Evolutionary conservation across 92 coral and sea anemone species (phyloP).

Genomic region (Parazoanthus darwini): DNA sequence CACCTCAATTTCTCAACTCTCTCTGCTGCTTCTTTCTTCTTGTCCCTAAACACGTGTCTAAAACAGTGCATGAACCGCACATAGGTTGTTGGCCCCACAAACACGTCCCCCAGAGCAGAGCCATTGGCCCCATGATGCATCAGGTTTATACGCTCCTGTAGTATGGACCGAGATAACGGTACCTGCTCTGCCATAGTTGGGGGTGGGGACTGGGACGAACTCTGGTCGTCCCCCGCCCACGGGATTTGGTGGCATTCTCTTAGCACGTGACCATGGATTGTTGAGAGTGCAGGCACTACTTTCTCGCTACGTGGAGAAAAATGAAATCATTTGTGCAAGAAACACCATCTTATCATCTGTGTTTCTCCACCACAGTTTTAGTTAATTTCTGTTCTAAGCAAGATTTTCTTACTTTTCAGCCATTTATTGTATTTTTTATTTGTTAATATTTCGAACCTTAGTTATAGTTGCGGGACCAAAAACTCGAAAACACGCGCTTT

Average conservation of each 20-base stretch:
- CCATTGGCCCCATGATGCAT: slow-evolving; percentile 71
- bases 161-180: slow-evolving; percentile 71
- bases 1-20: slow-evolving; percentile 77
- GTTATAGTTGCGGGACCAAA: too few species aligned
- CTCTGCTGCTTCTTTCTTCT: slow-evolving; percentile 70
- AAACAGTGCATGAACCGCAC: slow-evolving; percentile 92
- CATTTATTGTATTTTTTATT: too few species aligned
- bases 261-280: slow-evolving; percentile 91
- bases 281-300: slow-evolving; percentile 84
- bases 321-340: not conserved
- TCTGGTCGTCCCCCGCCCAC: slow-evolving; percentile 82
- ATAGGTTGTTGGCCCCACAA: slow-evolving; percentile 94
- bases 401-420: too few species aligned
- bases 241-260: slow-evolving; percentile 97
- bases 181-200: slow-evolving; percentile 48
- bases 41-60: slow-evolving; percentile 83
- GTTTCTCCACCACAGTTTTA: too few species aligned
- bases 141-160: slow-evolving; percentile 80
- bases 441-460: too few species aligned
- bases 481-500: too few species aligned
- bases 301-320: slow-evolving; percentile 58
- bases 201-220: slow-evolving; percentile 57
- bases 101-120: slow-evolving; percentile 70
- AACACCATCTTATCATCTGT: too few species aligned
- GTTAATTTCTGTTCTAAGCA: too few species aligned